Base-by-base conservation (phyloP, 2,797 vertebrate species). In the Syndactyla subalaris region DNA sequence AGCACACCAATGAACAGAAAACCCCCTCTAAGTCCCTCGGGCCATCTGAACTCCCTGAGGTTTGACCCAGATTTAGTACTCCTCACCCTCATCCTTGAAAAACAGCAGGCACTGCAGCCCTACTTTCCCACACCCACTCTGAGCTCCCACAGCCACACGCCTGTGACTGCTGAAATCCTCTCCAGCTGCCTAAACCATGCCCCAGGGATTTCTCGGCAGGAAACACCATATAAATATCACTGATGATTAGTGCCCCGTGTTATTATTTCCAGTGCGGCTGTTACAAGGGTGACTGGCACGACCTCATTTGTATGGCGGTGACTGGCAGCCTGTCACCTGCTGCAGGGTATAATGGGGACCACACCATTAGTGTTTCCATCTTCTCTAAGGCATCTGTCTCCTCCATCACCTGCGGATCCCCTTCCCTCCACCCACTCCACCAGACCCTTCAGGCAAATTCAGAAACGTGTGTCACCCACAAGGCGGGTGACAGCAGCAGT, bases 241-340 rank as follows among this genome's bases (percentile, higher is more conserved):
- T 29, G 57, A 63, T 80, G 91, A 96, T 96, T 82, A 52, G 59
- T 61, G 92, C 88, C 92, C 96, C 43, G 19, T 66, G 91, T 95
- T 83, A 96, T 96, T 83, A 96, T 95, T 97, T 95, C 96, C 78
- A n/a, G 87, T 80, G 95, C 21, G 52, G 91, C 79, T 93, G 95
- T 61, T 94, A 76, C 92, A 84, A 92, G 96, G 76, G 85, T 97
- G 97, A 95, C 72, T 87, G 96, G 93, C 76, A 91, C 1, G 9
- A n/a, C 86, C 96, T 97, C 97, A 91, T 97, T 96, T 96, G 85
- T 43, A 63, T 36, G 57, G 80, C 18, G 11, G 83, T 96, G 97
- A 97, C 89, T 97, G 97, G 97, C 96, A 97, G 95, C 66, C 97
- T 97, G 97, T 97, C 97, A 97, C 96, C 93, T 24, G 80, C 96